Conservation (phyloP, 2,797 vertebrate genomes). For the Sebastes flavidus region DNA sequence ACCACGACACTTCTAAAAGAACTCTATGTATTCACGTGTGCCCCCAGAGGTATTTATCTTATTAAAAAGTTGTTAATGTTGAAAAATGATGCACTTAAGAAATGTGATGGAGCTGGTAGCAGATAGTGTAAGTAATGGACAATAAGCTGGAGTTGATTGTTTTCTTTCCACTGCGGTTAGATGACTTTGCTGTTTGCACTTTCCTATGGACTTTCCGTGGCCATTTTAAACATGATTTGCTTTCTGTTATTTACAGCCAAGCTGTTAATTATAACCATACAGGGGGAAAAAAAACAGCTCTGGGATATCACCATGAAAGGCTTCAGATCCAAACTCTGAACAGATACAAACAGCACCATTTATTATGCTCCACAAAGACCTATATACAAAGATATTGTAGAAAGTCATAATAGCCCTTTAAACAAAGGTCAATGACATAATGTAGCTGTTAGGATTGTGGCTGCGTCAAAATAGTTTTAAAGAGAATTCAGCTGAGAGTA, state of each 20-base stretch:
- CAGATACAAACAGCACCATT: slow-evolving; percentile 42
- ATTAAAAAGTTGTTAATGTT: background rate
- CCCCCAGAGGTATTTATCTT: background rate
- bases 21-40: background rate
- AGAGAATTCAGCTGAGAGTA: slow-evolving; percentile 27
- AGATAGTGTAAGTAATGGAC: background rate
- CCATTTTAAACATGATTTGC: slow-evolving; percentile 35
- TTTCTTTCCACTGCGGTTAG: slow-evolving; percentile 1
- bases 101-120: background rate
- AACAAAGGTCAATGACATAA: slow-evolving; percentile 50
- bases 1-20: slow-evolving; percentile 12
- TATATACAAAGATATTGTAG: slow-evolving; percentile 39
- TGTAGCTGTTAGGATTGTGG: slow-evolving; percentile 46
- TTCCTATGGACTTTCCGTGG: slow-evolving; percentile 34
- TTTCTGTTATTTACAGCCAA: slow-evolving; percentile 44
- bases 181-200: slow-evolving; percentile 20
- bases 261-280: slow-evolving; percentile 52
- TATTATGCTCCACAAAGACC: slow-evolving; percentile 49
- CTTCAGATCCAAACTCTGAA: slow-evolving; percentile 37
- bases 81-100: background rate
- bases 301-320: slow-evolving; percentile 33
- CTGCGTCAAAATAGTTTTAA: slow-evolving; percentile 45
- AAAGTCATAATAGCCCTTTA: slow-evolving; percentile 52
- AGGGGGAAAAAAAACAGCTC: slow-evolving; percentile 9
- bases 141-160: slow-evolving; percentile 13